Base-by-base conservation (phyloP, 2,797 vertebrate genomes). In the Argya squamiceps region DNA sequence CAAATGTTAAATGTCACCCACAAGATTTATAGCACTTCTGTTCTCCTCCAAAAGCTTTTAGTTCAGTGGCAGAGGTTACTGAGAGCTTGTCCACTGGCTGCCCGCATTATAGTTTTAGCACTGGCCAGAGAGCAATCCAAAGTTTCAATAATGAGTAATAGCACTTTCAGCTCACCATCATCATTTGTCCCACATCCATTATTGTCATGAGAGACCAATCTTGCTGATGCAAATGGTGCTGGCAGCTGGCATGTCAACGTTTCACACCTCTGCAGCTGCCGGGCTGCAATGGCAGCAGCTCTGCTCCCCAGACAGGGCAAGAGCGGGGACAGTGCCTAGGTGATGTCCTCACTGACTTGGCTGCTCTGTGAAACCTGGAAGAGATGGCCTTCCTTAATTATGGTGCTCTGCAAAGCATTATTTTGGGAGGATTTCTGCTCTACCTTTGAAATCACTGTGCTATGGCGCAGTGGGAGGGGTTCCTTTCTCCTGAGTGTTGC, bases 101-200 rank as follows among this genome's bases (percentile, higher is more conserved):
- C 95, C 4, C 62, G 67, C 84, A 93, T 93, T 94, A 92, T 91
- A 71, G 88, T 96, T 97, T 97, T 93, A 97, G 90, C 77, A 39
- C 95, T 73, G 94, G 89, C 88, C 93, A 92, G 96, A 97, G 97
- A 97, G 83, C 86, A 89, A 97, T 96, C 79, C 93, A 77, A 93
- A 96, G 96, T 96, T 97, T 96, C 91, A 64, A 87, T 96, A 96
- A 97, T 97, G 98, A 98, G 87, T 97, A 94, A 97, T 98, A 94
- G 92, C 96, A 98, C 97, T 98, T 98, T 97, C 96, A 96, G 94
- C 97, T 98, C 94, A 95, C 97, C 96, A 97, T 98, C 96, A 92
- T 98, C 98, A 98, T 98, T 98, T 98, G 97, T 98, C 97, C 97
- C 91, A 95, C 95, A 97, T 96, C 97, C 97, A 97, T 97, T 98